Base-by-base conservation (phyloP, 2,888 invertebrate genomes). In the Prosopocoilus inquinatus region DNA sequence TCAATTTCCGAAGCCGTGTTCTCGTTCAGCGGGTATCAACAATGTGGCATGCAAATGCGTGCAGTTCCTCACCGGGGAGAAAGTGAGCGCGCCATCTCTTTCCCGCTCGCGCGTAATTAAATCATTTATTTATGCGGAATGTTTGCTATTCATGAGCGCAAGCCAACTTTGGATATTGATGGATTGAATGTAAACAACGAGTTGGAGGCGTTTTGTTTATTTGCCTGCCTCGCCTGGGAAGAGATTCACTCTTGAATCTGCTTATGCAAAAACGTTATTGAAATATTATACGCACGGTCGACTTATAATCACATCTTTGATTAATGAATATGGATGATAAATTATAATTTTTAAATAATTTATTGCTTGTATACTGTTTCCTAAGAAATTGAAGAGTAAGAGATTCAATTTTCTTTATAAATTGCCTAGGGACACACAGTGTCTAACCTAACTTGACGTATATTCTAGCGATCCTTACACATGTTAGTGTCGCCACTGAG, bases 1-100 rank as follows among this genome's bases (percentile, higher is more conserved):
- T 75, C 74, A 74, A 75, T 75, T 75, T 73, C 74, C 74, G 70
- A 72, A 70, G 66, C 67, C 67, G 64, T 67, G 67, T 69, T 65
- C 64, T 61, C 67, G 65, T 67, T 63, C 65, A 65, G 61, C 65
- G 61, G 64, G 35, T 56, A 67, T 66, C 64, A 65, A 61, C 65
- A 68, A 68, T 28, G 20, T 66, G 62, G 64, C 64, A 70, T 71
- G 70, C 70, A 71, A 70, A 71, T 71, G 67, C 66, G 63, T 66
- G 68, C 66, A 66, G 59, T 64, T 62, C 59, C 58, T 64, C 20
- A 28, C 61, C 59, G 59, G 56, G 56, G 49, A 56, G 55, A 60
- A 62, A 58, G 54, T 54, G 52, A 49, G 43, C 50, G 13, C 43
- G n/a, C 55, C 35, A 43, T 59, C 57, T 52, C 53, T 51, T 16